Evolutionary conservation across 1,140 invertebrate species (phyloP), one percentile per base, ranked within the genome.

Genomic region (Brachionus sp.): DNA sequence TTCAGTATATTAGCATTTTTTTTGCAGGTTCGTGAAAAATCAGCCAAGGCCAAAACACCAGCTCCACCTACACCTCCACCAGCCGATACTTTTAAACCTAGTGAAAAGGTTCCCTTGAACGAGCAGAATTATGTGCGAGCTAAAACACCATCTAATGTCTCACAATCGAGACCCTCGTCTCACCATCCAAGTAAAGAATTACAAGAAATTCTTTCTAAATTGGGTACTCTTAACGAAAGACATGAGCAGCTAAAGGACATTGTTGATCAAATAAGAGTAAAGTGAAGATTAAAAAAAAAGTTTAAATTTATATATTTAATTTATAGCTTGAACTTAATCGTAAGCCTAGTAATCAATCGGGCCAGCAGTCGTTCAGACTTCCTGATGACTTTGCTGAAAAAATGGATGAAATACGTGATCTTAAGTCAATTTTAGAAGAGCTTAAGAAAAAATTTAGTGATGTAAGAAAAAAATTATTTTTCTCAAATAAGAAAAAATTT

Each of bases 321-420:
- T 77, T 44, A n/a, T 23, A 78, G 53, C 19, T 78, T 23, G 75
- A 78, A 37, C 16, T 57, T 33, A 33, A 33, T 19, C 29, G 37
- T n/a, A 78, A 78, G 25, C 77, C 77, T 42, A 39, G 50, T 19
- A 57, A 39, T 12, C 46, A 37, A 23, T 13, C 5, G 0, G 16
- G 19, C 39, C 33, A 77, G 44, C 16, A 37, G 7, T 78, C 57
- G 64, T 46, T 66, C 39, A 13, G 16, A 16, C 29, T 85, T 83
- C 23, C 77, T 86, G 87, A 85, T 84, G 39, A 86, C 13, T 85
- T 87, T 42, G 82, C 84, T 75, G 87, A 88, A 39, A 53, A 87
- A 3, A 25, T 88, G 62, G 85, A 86, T 39, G 85, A 87, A 75
- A 84, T 88, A 50, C 80, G 84, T 23, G 84, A 86, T 75, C 57